Conservation (phyloP, 2,113 vertebrate genomes). For the Emydocephalus ijimae region DNA sequence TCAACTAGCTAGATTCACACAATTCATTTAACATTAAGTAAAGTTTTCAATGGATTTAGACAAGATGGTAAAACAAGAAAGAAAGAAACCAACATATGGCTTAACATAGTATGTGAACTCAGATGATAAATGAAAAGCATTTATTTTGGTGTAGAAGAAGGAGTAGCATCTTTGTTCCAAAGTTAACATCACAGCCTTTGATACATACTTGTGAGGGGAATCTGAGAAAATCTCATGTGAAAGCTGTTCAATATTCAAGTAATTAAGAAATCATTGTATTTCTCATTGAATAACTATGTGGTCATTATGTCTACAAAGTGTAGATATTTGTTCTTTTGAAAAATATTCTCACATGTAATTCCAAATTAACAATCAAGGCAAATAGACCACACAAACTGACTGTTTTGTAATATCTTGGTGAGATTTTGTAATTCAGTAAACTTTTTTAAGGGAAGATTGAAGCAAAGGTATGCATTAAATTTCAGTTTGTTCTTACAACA, state of each 20-base stretch:
- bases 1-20: background rate
- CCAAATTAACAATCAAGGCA: background rate
- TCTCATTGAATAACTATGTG: background rate
- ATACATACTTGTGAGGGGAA: background rate
- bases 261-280: background rate
- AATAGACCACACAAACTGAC: background rate
- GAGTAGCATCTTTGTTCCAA: background rate
- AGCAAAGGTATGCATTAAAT: background rate
- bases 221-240: background rate
- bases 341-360: background rate
- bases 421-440: background rate
- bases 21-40: background rate
- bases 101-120: background rate
- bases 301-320: background rate
- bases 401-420: background rate
- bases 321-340: background rate
- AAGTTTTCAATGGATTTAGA: background rate
- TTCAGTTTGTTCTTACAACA: background rate
- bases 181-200: background rate
- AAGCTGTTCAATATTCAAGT: background rate
- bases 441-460: background rate
- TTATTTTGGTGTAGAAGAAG: background rate
- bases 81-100: background rate
- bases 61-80: background rate
- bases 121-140: background rate